Evolutionary conservation across 2,113 vertebrate genomes (phyloP), one percentile per base, ranked within the genome.

Genomic region (Phodopus roborovskii): DNA sequence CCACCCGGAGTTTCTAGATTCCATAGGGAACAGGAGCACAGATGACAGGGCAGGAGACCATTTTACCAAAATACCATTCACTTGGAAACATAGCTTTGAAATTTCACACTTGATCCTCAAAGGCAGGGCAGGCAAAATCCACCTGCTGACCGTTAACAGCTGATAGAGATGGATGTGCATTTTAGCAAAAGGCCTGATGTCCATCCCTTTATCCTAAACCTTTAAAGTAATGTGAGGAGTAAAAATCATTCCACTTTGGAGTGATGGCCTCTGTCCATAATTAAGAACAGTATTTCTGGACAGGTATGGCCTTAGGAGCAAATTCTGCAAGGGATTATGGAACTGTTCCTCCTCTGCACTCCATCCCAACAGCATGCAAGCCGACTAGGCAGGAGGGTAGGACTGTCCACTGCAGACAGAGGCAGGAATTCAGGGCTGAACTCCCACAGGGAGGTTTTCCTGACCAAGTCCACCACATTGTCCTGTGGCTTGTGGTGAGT

Each of bases 41-140:
- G 48, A 45, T 45, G 45, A 75, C 5, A 15, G 15, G 36, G 4
- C 75, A 66, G 70, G 64, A 39, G 45, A 39, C n/a, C 45, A 15
- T 64, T 90, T 73, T 53, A 33, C 90, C 42, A 22, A 70, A 93
- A 85, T 70, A 26, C 19, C 33, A 36, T 85, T 58, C 87, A 36
- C 88, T 77, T 96, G 66, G 92, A 94, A 90, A 97, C 12, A 17
- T 77, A 64, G 12, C 71, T 90, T 90, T 96, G 58, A 92, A 88
- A 90, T 73, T 53, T 85, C 39, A 68, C 1, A 66, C 71, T 24
- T 81, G 88, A 87, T 39, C 53, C n/a, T 90, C 88, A 85, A 5
- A 90, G 75, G 66, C 81, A 85, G 28, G 60, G 13, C n/a, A 20
- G 33, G 64, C n/a, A 84, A 45, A 60, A 75, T 30, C 1, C 1